Evolutionary conservation across 1,140 invertebrate species (phyloP), one percentile per base, ranked within the genome.

Genomic region (Cherax destructor): DNA sequence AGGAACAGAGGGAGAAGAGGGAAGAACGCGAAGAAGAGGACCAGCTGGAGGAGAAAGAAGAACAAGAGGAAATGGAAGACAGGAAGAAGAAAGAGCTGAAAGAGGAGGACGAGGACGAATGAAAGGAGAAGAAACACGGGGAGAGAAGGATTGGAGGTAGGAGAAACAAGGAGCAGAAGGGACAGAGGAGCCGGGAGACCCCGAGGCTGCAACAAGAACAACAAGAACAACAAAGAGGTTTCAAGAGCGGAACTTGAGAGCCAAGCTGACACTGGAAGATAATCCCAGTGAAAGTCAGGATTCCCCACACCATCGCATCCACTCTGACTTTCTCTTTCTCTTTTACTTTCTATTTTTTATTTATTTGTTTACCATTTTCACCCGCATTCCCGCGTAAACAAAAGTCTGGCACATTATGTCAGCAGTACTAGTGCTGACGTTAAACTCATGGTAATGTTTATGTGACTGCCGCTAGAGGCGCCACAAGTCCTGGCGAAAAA

Each of bases 181-280:
- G 61, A 4, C 10, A 4, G 61, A 11, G 21, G 18, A 18, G 21
- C 16, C 61, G 5, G 13, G 61, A 18, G 61, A 65, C 13, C 61
- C 61, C 21, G 61, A 65, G 61, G 61, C 16, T 18, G 61, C 1
- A 16, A 65, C 61, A 65, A 18, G 13, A 65, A 18, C 16, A 16
- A 18, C 61, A 65, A 18, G 13, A 16, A 65, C 61, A 65, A 65
- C 61, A 65, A 65, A 65, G 61, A 65, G 61, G 61, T 18, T 65
- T 65, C 61, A 65, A 11, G 13, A 18, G 18, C 61, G 18, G 13
- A 21, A 65, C 24, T 74, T 74, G n/a, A 24, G n/a, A 24, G 6
- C 69, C 69, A 30, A 74, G n/a, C 69, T 74, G 69, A 74, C 69
- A 74, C n/a, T 74, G 30, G 24, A 74, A 74, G 69, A 30, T 74